Conservation (phyloP, 2,888 invertebrate species). For the Melinaea marsaeus region DNA sequence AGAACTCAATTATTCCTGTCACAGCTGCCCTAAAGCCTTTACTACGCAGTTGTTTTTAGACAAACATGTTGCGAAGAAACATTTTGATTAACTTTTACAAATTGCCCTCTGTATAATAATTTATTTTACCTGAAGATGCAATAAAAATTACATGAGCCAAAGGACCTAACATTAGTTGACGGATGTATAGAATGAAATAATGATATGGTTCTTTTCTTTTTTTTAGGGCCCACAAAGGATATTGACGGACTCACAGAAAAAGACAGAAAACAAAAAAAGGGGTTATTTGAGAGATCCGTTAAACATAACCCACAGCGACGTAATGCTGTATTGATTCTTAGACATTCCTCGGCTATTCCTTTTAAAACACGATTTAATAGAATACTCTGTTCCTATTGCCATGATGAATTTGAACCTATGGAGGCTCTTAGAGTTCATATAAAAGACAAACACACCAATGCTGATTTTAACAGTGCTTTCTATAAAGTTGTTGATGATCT, state of each 20-base stretch:
- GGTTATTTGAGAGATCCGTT: slow-evolving; percentile 71
- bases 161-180: slow-evolving; percentile 31
- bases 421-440: slow-evolving; percentile 61
- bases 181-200: slow-evolving; percentile 54
- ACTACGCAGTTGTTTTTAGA: slow-evolving; percentile 75
- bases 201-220: slow-evolving; percentile 70
- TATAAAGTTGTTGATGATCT: slow-evolving; percentile 68
- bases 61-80: slow-evolving; percentile 75
- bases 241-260: slow-evolving; percentile 58
- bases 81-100: slow-evolving; percentile 51
- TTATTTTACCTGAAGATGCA: not conserved
- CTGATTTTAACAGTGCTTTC: slow-evolving; percentile 67
- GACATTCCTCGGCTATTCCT: slow-evolving; percentile 65
- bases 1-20: slow-evolving; percentile 69
- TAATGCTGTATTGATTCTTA: slow-evolving; percentile 67
- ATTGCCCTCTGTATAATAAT: slow-evolving; percentile 1
- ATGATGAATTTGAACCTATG: slow-evolving; percentile 68
- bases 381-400: slow-evolving; percentile 69
- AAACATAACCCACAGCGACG: slow-evolving; percentile 70
- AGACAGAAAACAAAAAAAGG: slow-evolving; percentile 69
- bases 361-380: slow-evolving; percentile 72
- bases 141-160: slow-evolving; percentile 7
- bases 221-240: slow-evolving; percentile 67
- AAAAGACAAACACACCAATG: slow-evolving; percentile 53
- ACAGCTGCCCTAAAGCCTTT: slow-evolving; percentile 73